Evolutionary conservation across 2,888 invertebrate genomes (phyloP), one percentile per base, ranked within the genome.

Genomic region (Monoplex corrugatus): DNA sequence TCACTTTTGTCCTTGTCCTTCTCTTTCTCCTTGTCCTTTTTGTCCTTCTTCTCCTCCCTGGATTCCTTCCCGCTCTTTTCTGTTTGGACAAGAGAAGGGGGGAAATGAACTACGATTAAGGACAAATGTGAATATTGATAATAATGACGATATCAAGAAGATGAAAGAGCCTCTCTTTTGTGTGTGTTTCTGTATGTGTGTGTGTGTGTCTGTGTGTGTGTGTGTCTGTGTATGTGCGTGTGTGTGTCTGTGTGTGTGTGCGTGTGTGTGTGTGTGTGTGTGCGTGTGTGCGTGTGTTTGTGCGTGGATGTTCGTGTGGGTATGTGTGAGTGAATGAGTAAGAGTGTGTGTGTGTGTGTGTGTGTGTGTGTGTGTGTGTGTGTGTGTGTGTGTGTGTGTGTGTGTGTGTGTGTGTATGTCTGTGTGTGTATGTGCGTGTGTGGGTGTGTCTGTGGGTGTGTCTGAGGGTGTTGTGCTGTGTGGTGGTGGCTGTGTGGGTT

Each of bases 41-140:
- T 94, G 88, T 94, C 94, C 50, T 95, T 93, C 87, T 94, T 95
- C 35, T 91, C 92, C 43, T 94, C 95, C 89, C 94, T 94, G 23
- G 87, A 90, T 50, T 92, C 91, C 35, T 90, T 80, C 28, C 92
- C 92, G 40, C 91, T 92, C 88, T 91, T 93, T 45, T 92, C 91
- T 92, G 89, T 38, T 32, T 5, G 16, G 50, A 13, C 50, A 57
- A 2, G 57, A 28, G 5, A 57, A 57, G 2, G 28, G 2, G 2
- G 28, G 57, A 13, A 13, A 50, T 50, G 57, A 57, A 57, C 57
- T n/a, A n/a, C n/a, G n/a, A n/a, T n/a, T n/a, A n/a, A n/a, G n/a
- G n/a, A n/a, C n/a, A n/a, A n/a, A n/a, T n/a, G n/a, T n/a, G n/a
- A n/a, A n/a, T n/a, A n/a, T n/a, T n/a, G n/a, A n/a, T n/a, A n/a